Conservation (phyloP, 2,888 invertebrate species). For the Ectropis crepuscularia region DNA sequence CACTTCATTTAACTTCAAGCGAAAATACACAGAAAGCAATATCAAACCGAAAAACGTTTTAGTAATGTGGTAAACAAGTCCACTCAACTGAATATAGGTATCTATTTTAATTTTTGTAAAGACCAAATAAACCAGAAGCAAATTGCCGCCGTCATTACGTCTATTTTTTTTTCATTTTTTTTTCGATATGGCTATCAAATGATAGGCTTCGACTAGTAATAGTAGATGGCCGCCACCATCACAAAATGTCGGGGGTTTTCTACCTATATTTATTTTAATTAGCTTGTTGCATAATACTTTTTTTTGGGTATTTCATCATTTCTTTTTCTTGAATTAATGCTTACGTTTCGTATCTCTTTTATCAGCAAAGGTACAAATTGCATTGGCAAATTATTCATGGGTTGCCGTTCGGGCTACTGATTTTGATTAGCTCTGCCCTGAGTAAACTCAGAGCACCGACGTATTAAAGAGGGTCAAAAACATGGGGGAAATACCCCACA, state of each 20-base stretch:
- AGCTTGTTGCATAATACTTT: background rate
- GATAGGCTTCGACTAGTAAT: too few species aligned
- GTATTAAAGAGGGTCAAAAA: constrained; percentile 10
- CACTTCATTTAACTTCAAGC: too few species aligned
- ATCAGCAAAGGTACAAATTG: constrained; percentile 38
- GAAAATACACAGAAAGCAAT: too few species aligned
- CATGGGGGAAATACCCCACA: background rate
- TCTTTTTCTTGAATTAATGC: constrained; percentile 26
- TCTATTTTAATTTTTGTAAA: too few species aligned
- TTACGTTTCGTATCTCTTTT: constrained; percentile 24
- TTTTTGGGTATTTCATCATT: background rate
- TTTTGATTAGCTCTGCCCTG: constrained; percentile 53
- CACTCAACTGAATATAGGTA: too few species aligned
- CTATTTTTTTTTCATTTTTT: too few species aligned
- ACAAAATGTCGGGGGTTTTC: background rate
- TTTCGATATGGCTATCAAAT: too few species aligned
- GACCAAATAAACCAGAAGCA: too few species aligned
- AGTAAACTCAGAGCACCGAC: constrained; percentile 41
- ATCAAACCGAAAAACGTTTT: too few species aligned
- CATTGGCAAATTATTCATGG: constrained; percentile 51
- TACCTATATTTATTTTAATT: background rate
- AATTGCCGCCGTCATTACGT: too few species aligned
- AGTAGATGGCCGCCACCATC: too few species aligned
- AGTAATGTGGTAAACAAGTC: too few species aligned
- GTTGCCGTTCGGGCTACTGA: constrained; percentile 47